Conservation (phyloP, 1,140 invertebrate species). For the Zaprionus ghesquierei region DNA sequence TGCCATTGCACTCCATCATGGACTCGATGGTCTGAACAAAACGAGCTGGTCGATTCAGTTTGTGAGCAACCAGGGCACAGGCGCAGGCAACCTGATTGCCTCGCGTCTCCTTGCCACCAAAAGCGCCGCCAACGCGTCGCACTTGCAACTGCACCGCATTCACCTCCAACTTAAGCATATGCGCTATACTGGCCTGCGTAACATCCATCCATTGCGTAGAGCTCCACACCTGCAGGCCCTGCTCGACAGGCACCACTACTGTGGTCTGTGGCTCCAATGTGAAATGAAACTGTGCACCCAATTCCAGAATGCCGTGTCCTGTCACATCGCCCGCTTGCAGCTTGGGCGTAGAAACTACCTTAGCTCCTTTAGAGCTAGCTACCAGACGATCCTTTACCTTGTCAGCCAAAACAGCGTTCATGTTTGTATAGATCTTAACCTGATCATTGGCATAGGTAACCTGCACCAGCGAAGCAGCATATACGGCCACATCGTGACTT, state of each 20-base stretch:
- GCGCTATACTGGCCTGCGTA: constrained; percentile 85
- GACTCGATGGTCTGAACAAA: constrained; percentile 87
- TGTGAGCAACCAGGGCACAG: constrained; percentile 86
- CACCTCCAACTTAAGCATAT: constrained; percentile 83
- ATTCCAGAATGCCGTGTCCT: constrained; percentile 62
- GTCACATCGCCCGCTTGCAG: constrained; percentile 37
- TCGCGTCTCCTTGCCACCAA: constrained; percentile 87
- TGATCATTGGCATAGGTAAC: constrained; percentile 85
- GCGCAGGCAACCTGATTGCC: constrained; percentile 84
- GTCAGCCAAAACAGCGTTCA: constrained; percentile 84
- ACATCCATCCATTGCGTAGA: constrained; percentile 88
- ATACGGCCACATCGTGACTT: constrained; percentile 85
- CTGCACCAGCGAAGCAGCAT: constrained; percentile 87
- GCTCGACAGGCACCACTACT: constrained; percentile 84
- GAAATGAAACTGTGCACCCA: constrained; percentile 82
- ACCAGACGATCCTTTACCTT: constrained; percentile 87
- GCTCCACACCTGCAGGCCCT: constrained; percentile 86
- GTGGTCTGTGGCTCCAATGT: constrained; percentile 88
- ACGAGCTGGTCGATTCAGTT: constrained; percentile 85
- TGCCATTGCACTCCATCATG: constrained; percentile 87
- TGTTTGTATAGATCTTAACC: constrained; percentile 55
- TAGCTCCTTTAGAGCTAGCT: constrained; percentile 84
- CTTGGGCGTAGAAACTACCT: constrained; percentile 84
- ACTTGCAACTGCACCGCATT: constrained; percentile 86
- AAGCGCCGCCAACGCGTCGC: constrained; percentile 88